These are phyloP conservation scores for Sciurus niger DNA, from an alignment of 2,113 vertebrate species.

Conservation along the genomic window DNA sequence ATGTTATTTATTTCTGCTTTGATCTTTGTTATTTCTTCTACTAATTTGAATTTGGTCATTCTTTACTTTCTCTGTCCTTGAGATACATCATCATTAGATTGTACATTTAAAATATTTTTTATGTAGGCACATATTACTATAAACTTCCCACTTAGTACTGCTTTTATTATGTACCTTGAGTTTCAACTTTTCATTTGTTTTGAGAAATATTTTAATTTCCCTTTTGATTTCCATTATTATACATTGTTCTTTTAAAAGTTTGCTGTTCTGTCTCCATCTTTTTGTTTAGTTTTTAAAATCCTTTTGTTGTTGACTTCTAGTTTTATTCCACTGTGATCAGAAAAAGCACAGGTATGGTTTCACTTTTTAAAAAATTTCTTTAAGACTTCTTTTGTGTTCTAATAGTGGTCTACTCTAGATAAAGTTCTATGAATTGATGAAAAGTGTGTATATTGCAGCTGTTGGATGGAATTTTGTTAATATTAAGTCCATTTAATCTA, in stretches of 20 bases:
- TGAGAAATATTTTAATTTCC: not conserved
- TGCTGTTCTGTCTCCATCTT: not conserved
- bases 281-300: not conserved
- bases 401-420: too few relatives aligned
- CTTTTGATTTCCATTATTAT: not conserved
- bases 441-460: too few relatives aligned
- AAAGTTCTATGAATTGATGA: too few relatives aligned
- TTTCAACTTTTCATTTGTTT: not conserved
- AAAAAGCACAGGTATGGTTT: not conserved
- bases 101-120: not conserved
- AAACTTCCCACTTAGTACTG: not conserved
- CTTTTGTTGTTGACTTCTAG: not conserved
- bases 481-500: too few relatives aligned
- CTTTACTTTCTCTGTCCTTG: not conserved
- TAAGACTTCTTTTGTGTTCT: not conserved
- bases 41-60: not conserved
- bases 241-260: not conserved
- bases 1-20: not conserved
- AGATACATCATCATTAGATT: not conserved
- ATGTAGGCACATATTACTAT: not conserved
- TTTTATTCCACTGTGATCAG: not conserved
- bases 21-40: not conserved
- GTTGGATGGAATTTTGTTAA: too few relatives aligned
- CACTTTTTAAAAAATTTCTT: not conserved
- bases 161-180: not conserved